Percentiles rank a stretch among this genome's conserved stretches.
Conservation (phyloP, 2,888 invertebrate species). For the Drosophila nr. medialis region DNA sequence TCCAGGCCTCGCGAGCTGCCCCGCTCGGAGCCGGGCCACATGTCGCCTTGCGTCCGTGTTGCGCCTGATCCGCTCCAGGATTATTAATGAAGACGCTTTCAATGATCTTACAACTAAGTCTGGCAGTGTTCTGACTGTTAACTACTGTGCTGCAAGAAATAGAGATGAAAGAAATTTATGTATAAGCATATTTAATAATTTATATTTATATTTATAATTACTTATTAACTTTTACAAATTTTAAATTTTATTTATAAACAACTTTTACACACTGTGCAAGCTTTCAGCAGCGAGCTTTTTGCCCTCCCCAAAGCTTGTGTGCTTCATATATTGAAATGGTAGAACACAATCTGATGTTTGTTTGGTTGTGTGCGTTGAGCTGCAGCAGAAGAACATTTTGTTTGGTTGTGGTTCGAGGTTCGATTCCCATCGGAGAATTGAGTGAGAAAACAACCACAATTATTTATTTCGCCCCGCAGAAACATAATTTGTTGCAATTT, state of each 20-base stretch:
- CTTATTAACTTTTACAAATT: background rate
- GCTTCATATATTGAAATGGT: constrained; percentile 14
- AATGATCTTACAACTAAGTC: constrained; percentile 2
- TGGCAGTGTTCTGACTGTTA: constrained; percentile 17
- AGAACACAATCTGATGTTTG: fast-evolving
- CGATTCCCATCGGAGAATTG: constrained; percentile 15
- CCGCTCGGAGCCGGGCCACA: constrained; percentile 82
- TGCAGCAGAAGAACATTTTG: background rate
- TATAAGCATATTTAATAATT: too few species aligned
- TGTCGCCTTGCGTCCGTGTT: constrained; percentile 43
- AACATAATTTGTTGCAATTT: constrained; percentile 53
- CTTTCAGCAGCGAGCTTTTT: constrained; percentile 38
- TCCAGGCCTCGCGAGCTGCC: constrained; percentile 83
- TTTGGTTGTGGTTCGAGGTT: constrained; percentile 20
- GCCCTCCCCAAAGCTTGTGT: constrained; percentile 7
- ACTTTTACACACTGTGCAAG: constrained; percentile 15
- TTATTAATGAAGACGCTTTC: constrained; percentile 11
- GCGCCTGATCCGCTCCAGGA: constrained; percentile 49
- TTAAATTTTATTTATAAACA: background rate
- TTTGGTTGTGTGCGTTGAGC: constrained; percentile 48
- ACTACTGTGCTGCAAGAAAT: constrained; percentile 3
- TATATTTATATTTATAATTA: background rate
- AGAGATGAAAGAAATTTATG: background rate
- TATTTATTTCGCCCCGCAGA: constrained; percentile 38
- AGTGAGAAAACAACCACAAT: background rate